These are phyloP conservation scores for Sparus aurata DNA, from an alignment of 2,797 vertebrate genomes.

Conservation along the genomic window DNA sequence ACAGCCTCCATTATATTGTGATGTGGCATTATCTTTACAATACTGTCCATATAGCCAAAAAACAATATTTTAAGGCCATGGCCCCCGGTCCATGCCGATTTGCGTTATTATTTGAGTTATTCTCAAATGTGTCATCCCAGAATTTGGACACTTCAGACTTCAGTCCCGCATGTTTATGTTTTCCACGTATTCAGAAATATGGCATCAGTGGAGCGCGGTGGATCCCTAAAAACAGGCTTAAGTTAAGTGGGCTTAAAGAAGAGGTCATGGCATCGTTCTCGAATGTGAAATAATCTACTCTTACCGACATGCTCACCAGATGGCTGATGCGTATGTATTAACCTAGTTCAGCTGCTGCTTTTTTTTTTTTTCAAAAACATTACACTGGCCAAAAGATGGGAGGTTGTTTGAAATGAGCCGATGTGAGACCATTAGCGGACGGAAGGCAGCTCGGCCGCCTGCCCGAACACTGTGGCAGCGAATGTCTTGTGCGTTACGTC, in stretches of 20 bases:
- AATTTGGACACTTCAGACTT: neutral
- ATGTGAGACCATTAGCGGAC: slow-evolving; percentile 44
- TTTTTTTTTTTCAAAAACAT: slow-evolving; percentile 38
- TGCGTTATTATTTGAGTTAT: neutral
- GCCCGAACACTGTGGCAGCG: neutral
- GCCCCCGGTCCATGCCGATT: neutral
- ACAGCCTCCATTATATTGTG: too few relatives aligned
- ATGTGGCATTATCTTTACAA: too few relatives aligned
- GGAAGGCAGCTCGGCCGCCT: slow-evolving; percentile 14
- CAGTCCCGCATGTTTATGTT: neutral
- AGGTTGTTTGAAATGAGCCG: slow-evolving; percentile 51
- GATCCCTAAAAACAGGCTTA: slow-evolving; percentile 19
- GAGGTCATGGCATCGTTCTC: slow-evolving; percentile 25
- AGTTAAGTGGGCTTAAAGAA: slow-evolving; percentile 42
- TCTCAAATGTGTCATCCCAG: neutral
- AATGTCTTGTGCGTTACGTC: slow-evolving; percentile 29
- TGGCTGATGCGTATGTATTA: slow-evolving; percentile 65
- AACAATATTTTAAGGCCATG: neutral
- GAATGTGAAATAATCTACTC: slow-evolving; percentile 50
- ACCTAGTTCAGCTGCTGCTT: slow-evolving; percentile 52
- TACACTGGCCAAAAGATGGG: slow-evolving; percentile 20
- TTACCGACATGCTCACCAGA: slow-evolving; percentile 41
- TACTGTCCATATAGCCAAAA: too few relatives aligned
- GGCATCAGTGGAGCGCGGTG: neutral
- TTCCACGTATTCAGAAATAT: neutral